Percentiles rank a stretch among this genome's conserved stretches.
phyloP scores from a whole-genome alignment of 2,797 vertebrate genomes.

The Lithobates pipiens region DNA sequence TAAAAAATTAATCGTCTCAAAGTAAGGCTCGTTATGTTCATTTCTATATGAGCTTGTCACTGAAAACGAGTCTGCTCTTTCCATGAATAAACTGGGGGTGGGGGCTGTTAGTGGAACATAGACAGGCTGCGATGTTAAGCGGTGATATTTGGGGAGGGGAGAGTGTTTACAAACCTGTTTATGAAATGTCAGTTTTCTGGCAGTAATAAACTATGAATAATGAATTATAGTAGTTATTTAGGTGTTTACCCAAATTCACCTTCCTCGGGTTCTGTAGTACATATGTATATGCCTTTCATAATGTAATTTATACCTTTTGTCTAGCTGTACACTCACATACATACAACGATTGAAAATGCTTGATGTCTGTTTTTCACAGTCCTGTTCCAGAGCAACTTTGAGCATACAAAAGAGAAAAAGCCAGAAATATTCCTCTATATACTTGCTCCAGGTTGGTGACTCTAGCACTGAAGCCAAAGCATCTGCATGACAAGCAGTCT shows the following conservation, averaged over 20 bases:
- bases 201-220: background rate
- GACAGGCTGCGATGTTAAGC: background rate
- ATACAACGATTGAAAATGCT: too few relatives aligned
- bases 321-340: too few relatives aligned
- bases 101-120: background rate
- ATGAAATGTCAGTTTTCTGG: background rate
- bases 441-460: too few relatives aligned
- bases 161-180: background rate
- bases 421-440: too few relatives aligned
- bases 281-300: background rate
- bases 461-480: too few relatives aligned
- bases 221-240: background rate
- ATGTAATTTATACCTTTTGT: too few relatives aligned
- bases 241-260: background rate
- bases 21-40: slow-evolving; percentile 10
- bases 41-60: slow-evolving; percentile 6
- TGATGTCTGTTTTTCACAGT: too few relatives aligned
- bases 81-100: background rate
- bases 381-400: too few relatives aligned
- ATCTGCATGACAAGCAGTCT: too few relatives aligned
- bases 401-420: too few relatives aligned
- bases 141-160: background rate
- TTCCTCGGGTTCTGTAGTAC: background rate
- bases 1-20: slow-evolving; percentile 29
- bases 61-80: background rate